Conservation (phyloP, 2,888 invertebrate species). For the Drosophila nigritarsus region DNA sequence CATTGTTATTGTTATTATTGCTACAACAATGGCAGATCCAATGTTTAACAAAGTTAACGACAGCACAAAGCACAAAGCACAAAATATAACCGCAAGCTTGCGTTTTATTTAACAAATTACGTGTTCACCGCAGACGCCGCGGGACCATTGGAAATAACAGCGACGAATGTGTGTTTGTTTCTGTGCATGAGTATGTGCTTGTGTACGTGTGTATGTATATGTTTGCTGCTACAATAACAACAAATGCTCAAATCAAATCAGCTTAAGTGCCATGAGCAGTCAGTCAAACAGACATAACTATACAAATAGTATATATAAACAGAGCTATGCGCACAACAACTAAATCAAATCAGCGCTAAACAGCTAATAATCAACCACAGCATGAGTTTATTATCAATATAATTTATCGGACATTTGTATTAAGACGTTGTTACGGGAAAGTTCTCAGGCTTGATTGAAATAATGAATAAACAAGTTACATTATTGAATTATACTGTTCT, state of each 20-base stretch:
- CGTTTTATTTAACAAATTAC: constrained; percentile 73
- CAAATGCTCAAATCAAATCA: constrained; percentile 61
- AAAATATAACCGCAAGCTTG: constrained; percentile 74
- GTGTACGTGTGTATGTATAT: constrained; percentile 14
- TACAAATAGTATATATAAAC: constrained; percentile 27
- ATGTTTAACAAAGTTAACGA: constrained; percentile 65
- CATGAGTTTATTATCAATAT: constrained; percentile 24
- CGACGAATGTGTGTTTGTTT: constrained; percentile 4
- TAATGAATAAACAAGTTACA: not conserved
- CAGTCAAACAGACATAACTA: constrained; percentile 58
- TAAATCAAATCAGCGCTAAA: constrained; percentile 55
- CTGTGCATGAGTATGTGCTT: not conserved
- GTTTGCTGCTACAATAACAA: constrained; percentile 34
- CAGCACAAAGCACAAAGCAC: constrained; percentile 52
- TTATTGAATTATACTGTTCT: not conserved
- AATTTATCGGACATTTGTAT: not conserved
- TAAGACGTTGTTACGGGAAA: not conserved
- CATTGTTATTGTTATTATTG: constrained; percentile 48
- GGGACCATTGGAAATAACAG: constrained; percentile 35
- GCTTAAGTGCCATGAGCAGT: constrained; percentile 61
- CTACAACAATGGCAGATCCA: constrained; percentile 34
- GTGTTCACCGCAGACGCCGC: constrained; percentile 60
- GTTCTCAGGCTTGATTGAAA: not conserved
- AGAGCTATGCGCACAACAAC: constrained; percentile 20
- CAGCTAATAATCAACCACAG: constrained; percentile 35